Evolutionary conservation across 2,888 invertebrate genomes (phyloP), one percentile per base, ranked within the genome.

Genomic region (Rhagonycha fulva): DNA sequence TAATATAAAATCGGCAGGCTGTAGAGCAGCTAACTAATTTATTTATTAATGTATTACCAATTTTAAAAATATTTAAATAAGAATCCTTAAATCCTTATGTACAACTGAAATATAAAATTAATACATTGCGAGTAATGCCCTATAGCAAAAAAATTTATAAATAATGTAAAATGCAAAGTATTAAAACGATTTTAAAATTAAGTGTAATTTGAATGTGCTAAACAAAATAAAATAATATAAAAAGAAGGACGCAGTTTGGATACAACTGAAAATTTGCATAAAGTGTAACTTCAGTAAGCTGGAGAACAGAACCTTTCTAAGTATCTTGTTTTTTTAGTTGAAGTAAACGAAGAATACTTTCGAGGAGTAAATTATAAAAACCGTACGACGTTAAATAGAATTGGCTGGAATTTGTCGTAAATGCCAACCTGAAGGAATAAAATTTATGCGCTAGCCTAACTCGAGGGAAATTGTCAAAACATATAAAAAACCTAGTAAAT

Each of bases 401-500:
- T 66, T 66, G 63, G 63, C 63, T 66, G 24, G 63, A 66, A 77
- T 66, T 73, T 77, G 69, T 61, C 74, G 71, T 74, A 77, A 77
- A 77, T 72, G 74, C 70, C 74, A 72, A 75, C 74, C 63, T 72
- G 60, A 68, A 23, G 68, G 23, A 69, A 69, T 30, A 69, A 78
- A 79, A 76, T 79, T 78, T 79, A 79, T 78, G 76, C 71, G 14
- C 47, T 68, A 32, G 73, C 23, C 73, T 72, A 74, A 77, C 73
- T 73, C 76, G 68, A 67, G 72, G 70, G 72, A 71, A 73, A 76
- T 74, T 76, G 72, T 68, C 72, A 71, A 77, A 77, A 76, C 68
- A 74, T 71, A 61, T 70, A 71, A 32, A 14, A 75, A 61, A 74
- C 75, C 77, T 66, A 70, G 75, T 79, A 79, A 76, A 77, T 70